Evolutionary conservation across 2,113 vertebrate species (phyloP).

Genomic region (Hystrix cristata): DNA sequence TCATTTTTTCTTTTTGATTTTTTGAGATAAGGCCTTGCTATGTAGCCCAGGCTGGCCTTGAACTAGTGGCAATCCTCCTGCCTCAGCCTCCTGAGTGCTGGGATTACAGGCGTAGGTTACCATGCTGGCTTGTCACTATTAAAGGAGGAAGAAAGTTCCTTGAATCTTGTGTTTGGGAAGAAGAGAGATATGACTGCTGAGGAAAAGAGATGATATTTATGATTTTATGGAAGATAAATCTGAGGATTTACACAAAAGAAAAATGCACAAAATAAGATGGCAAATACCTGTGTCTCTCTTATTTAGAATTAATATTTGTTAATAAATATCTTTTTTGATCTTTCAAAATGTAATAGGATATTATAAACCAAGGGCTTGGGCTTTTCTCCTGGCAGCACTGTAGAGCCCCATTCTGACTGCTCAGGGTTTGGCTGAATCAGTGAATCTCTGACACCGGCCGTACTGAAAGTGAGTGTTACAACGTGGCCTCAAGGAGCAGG

Average conservation of each 20-base stretch:
- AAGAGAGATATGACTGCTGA: neutral
- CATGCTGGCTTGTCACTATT: neutral
- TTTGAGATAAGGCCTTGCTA: too few relatives aligned
- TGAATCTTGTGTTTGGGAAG: neutral
- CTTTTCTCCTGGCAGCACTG: neutral
- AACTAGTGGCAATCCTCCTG: too few relatives aligned
- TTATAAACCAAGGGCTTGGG: neutral
- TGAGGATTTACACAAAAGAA: neutral
- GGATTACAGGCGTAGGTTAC: too few relatives aligned
- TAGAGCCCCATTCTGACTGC: neutral
- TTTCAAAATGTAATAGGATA: neutral
- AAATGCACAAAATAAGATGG: neutral
- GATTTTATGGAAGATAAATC: slow-evolving; percentile 12
- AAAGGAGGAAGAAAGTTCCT: neutral
- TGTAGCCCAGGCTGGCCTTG: too few relatives aligned
- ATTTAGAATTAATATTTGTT: neutral
- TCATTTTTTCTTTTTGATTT: too few relatives aligned
- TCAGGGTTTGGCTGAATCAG: neutral
- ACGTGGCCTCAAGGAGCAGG: neutral
- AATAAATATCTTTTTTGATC: neutral
- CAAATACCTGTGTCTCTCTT: neutral
- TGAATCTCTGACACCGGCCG: neutral
- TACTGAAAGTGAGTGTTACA: neutral
- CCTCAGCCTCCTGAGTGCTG: too few relatives aligned
- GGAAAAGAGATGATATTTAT: slow-evolving; percentile 30